Percentiles rank a stretch among this genome's conserved stretches.
Evolutionary conservation across 2,797 vertebrate genomes (phyloP).

Genomic region (Schizopygopsis malacanthus): DNA sequence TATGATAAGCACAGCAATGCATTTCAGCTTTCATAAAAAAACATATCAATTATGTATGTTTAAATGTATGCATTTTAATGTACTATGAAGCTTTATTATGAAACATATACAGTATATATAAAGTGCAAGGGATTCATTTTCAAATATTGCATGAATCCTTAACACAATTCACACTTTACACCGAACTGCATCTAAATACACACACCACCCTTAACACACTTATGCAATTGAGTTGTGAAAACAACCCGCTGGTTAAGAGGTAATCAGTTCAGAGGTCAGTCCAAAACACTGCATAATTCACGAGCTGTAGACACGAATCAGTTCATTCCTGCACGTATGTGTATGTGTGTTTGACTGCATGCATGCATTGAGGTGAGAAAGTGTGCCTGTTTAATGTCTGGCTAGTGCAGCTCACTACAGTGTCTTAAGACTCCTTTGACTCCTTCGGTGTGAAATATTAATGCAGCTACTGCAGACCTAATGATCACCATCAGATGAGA

Average conservation of each 20-base stretch:
- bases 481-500: constrained; percentile 1
- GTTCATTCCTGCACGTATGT: background rate
- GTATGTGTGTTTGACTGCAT: background rate
- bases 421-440: constrained; percentile 15
- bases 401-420: background rate
- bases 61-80: background rate
- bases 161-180: background rate
- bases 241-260: background rate
- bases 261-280: background rate
- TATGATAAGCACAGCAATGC: background rate
- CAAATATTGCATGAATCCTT: background rate
- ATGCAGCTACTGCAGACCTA: constrained; percentile 25
- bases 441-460: constrained; percentile 36
- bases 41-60: background rate
- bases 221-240: constrained; percentile 10
- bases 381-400: constrained; percentile 7
- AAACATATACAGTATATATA: background rate
- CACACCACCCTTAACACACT: background rate
- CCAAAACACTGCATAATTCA: constrained; percentile 14
- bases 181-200: background rate
- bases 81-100: background rate
- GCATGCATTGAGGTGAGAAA: background rate
- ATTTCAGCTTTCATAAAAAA: background rate
- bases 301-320: too few species aligned
- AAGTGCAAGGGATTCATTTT: background rate